Percentiles rank a stretch among this genome's conserved stretches.
Evolutionary conservation across 1,140 invertebrate genomes (phyloP).

Genomic region (Zaprionus lachaisei): DNA sequence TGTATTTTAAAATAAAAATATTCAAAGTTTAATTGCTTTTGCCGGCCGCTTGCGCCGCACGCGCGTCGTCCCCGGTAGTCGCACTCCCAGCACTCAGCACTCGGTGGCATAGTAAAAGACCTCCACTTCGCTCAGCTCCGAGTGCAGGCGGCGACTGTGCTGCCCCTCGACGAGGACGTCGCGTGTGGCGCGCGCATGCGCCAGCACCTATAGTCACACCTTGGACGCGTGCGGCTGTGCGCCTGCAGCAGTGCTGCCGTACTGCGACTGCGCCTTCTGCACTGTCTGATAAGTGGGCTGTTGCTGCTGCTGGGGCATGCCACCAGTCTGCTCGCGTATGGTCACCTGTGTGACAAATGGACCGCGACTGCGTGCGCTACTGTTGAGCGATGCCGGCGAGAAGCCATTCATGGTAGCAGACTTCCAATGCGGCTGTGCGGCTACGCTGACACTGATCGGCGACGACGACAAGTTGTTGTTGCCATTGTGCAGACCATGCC

Average conservation of each 20-base stretch:
- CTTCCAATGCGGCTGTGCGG: constrained; percentile 73
- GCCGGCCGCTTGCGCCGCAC: constrained; percentile 41
- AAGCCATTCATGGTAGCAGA: constrained; percentile 74
- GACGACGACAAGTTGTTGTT: constrained; percentile 38
- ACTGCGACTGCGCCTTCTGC: constrained; percentile 68
- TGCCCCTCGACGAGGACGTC: constrained; percentile 55
- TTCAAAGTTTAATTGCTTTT: constrained; percentile 17
- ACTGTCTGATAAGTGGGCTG: constrained; percentile 79
- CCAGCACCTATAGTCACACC: constrained; percentile 84
- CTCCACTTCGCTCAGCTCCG: constrained; percentile 68
- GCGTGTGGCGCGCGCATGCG: constrained; percentile 75
- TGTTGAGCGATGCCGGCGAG: constrained; percentile 68
- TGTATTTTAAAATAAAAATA: constrained; percentile 9
- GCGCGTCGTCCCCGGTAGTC: neutral
- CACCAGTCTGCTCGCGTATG: constrained; percentile 69
- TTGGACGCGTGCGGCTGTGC: constrained; percentile 81
- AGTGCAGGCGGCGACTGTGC: constrained; percentile 13
- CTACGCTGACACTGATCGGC: constrained; percentile 70
- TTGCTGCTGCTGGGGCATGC: constrained; percentile 43
- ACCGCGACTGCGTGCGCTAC: constrained; percentile 84
- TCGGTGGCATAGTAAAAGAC: constrained; percentile 81
- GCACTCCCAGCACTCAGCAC: constrained; percentile 46
- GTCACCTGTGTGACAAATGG: constrained; percentile 87
- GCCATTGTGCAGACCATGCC: constrained; percentile 30
- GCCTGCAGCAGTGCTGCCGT: constrained; percentile 53